Percentiles rank a stretch among this genome's conserved stretches.
phyloP scores from a whole-genome alignment of 2,888 invertebrate species.

The Lasioglossum calceatum region DNA sequence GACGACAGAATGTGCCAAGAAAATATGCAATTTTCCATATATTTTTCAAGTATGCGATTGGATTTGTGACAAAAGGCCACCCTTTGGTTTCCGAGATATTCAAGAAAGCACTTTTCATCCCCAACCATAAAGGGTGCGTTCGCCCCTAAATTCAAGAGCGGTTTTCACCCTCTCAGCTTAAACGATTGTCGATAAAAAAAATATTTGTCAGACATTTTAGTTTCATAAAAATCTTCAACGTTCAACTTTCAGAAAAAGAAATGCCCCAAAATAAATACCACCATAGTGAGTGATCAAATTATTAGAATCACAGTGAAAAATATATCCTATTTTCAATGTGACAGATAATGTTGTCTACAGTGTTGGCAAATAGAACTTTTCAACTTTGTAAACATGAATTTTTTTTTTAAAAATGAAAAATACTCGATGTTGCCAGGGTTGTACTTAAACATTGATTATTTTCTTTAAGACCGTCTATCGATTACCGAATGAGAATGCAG shows the following conservation, averaged over 20 bases:
- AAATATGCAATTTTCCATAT: too few relatives aligned
- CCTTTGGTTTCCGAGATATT: neutral
- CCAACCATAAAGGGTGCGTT: neutral
- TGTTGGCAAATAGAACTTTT: neutral
- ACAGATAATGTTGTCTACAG: neutral
- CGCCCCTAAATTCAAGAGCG: neutral
- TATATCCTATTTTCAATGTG: neutral
- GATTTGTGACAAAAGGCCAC: neutral
- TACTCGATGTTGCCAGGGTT: neutral
- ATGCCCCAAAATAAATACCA: neutral
- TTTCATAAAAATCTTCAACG: neutral
- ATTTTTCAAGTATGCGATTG: neutral
- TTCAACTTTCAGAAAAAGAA: neutral
- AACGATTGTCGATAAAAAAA: neutral
- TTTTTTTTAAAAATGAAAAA: neutral
- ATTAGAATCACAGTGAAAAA: neutral
- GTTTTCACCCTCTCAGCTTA: neutral
- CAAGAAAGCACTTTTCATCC: neutral
- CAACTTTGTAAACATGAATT: neutral
- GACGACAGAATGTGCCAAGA: neutral
- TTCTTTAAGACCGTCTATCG: neutral
- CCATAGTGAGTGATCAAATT: neutral
- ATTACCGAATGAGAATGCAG: neutral
- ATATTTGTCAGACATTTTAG: neutral
- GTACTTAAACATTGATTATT: neutral